phyloP scores from a whole-genome alignment of 2,888 invertebrate species.

The Pterostichus niger region DNA sequence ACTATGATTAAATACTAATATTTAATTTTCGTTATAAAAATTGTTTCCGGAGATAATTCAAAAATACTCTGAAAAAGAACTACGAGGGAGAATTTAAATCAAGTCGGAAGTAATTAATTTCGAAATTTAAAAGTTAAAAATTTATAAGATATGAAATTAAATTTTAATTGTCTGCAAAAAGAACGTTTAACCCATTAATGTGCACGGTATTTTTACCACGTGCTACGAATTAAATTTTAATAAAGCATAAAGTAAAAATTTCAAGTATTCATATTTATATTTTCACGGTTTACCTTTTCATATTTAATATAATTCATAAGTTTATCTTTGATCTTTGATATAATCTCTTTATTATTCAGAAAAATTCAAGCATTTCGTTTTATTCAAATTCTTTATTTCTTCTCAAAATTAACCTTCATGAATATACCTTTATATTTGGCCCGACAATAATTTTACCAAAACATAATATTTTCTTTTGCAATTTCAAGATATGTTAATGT shows the following conservation, averaged over 20 bases:
- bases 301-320: slow-evolving; percentile 14
- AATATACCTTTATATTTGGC: neutral
- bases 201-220: neutral
- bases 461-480: neutral
- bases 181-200: neutral
- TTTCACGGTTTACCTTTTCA: neutral
- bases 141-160: neutral
- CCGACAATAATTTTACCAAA: neutral
- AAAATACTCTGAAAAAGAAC: neutral
- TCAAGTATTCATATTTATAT: slow-evolving; percentile 12
- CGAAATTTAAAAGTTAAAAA: slow-evolving; percentile 2
- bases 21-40: neutral
- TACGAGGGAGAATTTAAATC: neutral
- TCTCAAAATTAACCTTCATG: neutral
- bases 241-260: neutral
- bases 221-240: neutral
- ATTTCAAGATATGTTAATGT: too few species aligned
- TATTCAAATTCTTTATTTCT: slow-evolving; percentile 2
- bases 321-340: slow-evolving; percentile 37
- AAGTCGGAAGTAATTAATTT: neutral
- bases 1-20: neutral
- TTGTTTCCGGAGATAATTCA: neutral
- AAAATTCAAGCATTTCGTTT: slow-evolving; percentile 14
- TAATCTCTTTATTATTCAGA: slow-evolving; percentile 31
- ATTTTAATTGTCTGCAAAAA: slow-evolving; percentile 1